Evolutionary conservation across 2,888 invertebrate genomes (phyloP).

Genomic region (Carcina quercana): DNA sequence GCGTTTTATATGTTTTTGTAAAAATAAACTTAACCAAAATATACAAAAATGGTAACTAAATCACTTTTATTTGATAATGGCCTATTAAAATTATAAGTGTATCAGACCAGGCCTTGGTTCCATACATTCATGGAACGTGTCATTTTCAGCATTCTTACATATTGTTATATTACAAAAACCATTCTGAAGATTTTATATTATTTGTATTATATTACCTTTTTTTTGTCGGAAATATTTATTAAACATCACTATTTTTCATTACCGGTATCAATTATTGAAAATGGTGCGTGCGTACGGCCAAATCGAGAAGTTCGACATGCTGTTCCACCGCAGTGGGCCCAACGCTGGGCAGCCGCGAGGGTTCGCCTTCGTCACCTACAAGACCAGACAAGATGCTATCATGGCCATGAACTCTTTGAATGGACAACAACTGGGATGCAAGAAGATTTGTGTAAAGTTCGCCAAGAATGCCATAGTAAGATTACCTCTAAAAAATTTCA

Average conservation of each 20-base stretch:
- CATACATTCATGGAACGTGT: too few relatives aligned
- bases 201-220: too few relatives aligned
- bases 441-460: conserved; percentile 85
- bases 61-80: too few relatives aligned
- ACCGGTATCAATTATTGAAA: conserved; percentile 97
- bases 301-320: conserved; percentile 96
- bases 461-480: conserved; percentile 80
- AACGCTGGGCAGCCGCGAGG: conserved; percentile 92
- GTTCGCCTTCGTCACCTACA: conserved; percentile 94
- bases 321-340: conserved; percentile 94
- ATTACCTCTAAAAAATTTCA: conserved; percentile 10
- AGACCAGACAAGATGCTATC: conserved; percentile 78
- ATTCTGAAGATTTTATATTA: too few relatives aligned
- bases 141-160: too few relatives aligned
- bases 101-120: too few relatives aligned
- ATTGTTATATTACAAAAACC: too few relatives aligned
- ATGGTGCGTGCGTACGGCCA: conserved; percentile 94
- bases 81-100: too few relatives aligned
- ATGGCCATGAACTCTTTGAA: conserved; percentile 83
- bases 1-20: too few relatives aligned
- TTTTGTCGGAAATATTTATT: too few relatives aligned
- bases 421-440: conserved; percentile 82
- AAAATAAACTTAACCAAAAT: too few relatives aligned
- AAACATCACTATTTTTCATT: conserved; percentile 65
- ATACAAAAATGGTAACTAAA: too few relatives aligned